Evolutionary conservation across 1,140 invertebrate species (phyloP).

Genomic region (Penaeus vannamei): DNA sequence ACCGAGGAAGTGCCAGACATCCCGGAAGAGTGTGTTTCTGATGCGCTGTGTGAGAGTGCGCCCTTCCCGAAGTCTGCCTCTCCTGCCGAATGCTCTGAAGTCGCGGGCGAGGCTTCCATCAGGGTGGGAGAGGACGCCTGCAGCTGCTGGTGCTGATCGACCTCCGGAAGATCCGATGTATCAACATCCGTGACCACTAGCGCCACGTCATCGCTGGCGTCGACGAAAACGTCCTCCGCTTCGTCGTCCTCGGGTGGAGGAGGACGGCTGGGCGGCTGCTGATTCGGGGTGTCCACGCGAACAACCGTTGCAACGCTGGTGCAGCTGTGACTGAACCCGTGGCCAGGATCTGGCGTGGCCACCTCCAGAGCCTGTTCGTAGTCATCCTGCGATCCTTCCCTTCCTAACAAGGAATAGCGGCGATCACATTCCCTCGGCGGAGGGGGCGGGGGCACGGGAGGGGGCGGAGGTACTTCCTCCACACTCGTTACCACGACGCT

Average conservation of each 20-base stretch:
- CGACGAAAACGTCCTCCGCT: slow-evolving; percentile 48
- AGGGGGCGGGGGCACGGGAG: not conserved
- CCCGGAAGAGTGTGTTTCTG: slow-evolving; percentile 27
- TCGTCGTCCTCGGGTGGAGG: slow-evolving; percentile 20
- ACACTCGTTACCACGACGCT: not conserved
- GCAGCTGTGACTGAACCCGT: slow-evolving; percentile 48
- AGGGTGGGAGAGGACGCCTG: too few relatives aligned
- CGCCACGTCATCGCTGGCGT: slow-evolving; percentile 38
- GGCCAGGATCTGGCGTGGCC: slow-evolving; percentile 20
- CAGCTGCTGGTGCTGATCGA: too few relatives aligned
- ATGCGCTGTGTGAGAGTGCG: not conserved
- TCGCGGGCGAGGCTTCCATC: too few relatives aligned
- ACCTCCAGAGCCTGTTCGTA: slow-evolving; percentile 58
- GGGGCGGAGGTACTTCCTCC: not conserved
- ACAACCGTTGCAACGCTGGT: slow-evolving; percentile 45
- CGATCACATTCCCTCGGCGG: not conserved
- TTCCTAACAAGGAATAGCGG: not conserved
- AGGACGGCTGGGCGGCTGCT: not conserved
- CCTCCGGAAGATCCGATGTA: not conserved
- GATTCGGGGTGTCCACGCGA: not conserved
- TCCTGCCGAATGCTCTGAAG: too few relatives aligned
- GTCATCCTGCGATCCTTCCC: slow-evolving; percentile 51
- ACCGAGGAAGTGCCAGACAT: not conserved
- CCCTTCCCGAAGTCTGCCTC: too few relatives aligned
- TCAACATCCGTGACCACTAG: too few relatives aligned